Evolutionary conservation across 2,888 invertebrate genomes (phyloP).

Genomic region (Lithophane semibrunnea): DNA sequence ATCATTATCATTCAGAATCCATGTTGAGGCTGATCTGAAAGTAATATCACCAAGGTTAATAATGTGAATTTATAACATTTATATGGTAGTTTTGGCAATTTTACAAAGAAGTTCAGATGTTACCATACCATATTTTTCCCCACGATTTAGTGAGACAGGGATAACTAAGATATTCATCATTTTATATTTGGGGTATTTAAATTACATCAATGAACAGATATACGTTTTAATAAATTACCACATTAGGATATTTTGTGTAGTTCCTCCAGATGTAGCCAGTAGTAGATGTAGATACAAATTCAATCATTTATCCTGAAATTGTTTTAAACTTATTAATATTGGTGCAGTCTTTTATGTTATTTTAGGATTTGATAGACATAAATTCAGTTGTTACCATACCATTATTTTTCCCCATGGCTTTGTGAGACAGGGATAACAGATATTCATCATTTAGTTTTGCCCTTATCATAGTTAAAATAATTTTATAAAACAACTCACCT

Average conservation of each 20-base stretch:
- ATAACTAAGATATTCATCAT: conserved; percentile 83
- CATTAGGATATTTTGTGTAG: background rate
- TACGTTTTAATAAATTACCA: conserved; percentile 17
- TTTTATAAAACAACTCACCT: conserved; percentile 25
- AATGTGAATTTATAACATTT: background rate
- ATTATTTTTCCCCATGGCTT: conserved; percentile 79
- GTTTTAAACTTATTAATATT: conserved; percentile 1
- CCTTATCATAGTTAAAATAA: background rate
- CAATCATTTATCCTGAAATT: conserved; percentile 16
- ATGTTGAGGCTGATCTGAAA: conserved; percentile 19
- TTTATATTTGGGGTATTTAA: background rate
- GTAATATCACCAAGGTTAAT: conserved; percentile 10
- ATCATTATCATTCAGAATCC: background rate
- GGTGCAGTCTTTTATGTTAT: background rate
- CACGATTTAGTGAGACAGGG: conserved; percentile 83
- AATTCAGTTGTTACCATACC: conserved; percentile 81
- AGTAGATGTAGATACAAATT: background rate
- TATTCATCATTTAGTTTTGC: conserved; percentile 74
- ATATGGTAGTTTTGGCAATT: too few species aligned
- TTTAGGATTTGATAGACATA: background rate
- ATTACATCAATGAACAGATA: background rate
- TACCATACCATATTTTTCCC: conserved; percentile 82
- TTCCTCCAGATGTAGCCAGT: background rate
- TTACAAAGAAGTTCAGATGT: conserved; percentile 68
- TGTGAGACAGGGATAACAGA: conserved; percentile 84